Conservation (phyloP, 2,888 invertebrate species). For the Xanthorhoe spadicearia region DNA sequence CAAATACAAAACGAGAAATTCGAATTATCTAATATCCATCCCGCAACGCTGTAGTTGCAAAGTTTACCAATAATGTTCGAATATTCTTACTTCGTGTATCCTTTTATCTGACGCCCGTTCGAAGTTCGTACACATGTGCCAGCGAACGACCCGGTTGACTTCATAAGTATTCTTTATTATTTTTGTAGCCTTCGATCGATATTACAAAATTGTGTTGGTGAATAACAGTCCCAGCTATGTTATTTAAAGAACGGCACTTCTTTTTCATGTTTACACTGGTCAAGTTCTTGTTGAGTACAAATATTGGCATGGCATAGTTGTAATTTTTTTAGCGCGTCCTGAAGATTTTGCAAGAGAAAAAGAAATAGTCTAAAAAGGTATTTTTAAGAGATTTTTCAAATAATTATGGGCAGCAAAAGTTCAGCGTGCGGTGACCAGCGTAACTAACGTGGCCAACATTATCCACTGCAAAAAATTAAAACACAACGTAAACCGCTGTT, state of each 20-base stretch:
- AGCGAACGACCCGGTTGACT: conserved; percentile 7
- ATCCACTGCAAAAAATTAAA: too few species aligned
- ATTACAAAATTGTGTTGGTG: neutral
- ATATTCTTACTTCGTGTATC: conserved; percentile 29
- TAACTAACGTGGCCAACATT: too few species aligned
- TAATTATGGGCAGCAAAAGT: too few species aligned
- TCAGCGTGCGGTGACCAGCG: too few species aligned
- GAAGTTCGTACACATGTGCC: conserved; percentile 22
- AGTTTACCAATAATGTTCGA: conserved; percentile 31
- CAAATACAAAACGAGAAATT: conserved; percentile 17
- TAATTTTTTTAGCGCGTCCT: neutral
- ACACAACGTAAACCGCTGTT: too few species aligned
- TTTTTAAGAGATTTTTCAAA: too few species aligned
- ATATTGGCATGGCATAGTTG: too few species aligned
- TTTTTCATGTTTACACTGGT: too few species aligned
- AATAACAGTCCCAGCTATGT: neutral
- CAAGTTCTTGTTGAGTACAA: too few species aligned
- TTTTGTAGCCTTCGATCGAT: neutral
- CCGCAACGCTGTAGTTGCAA: conserved; percentile 11
- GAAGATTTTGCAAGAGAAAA: too few species aligned
- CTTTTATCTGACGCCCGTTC: conserved; percentile 21
- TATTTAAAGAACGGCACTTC: neutral
- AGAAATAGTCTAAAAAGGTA: too few species aligned
- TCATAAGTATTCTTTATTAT: conserved; percentile 7
- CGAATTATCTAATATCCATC: conserved; percentile 19